Percentiles rank a stretch among this genome's conserved stretches.
phyloP scores from a whole-genome alignment of 2,113 vertebrate genomes.

The Stigmatopora nigra region DNA sequence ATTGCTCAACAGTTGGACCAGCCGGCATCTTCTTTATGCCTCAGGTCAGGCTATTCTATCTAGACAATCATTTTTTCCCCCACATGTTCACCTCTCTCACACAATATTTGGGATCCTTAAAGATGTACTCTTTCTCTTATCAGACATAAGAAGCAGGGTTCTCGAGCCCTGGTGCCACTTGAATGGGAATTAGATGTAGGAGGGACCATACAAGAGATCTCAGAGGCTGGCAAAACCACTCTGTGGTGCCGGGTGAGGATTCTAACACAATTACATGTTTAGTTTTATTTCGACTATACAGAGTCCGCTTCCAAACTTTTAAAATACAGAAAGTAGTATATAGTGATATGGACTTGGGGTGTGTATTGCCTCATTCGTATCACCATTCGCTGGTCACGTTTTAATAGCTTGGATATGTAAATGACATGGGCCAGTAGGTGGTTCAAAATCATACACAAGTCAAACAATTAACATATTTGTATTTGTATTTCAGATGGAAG shows the following conservation, averaged over 20 bases:
- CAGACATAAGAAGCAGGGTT: conserved; percentile 68
- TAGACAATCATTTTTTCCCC: conserved; percentile 6
- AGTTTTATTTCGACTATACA: background rate
- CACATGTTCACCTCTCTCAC: background rate
- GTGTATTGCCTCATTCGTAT: no score
- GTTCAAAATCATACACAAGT: no score
- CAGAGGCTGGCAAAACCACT: conserved; percentile 50
- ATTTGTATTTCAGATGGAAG: conserved; percentile 60
- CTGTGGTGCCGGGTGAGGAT: conserved; percentile 80
- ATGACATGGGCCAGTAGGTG: no score
- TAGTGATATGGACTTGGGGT: no score
- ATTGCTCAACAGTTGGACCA: conserved; percentile 67
- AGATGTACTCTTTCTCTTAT: conserved; percentile 7
- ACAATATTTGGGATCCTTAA: no score
- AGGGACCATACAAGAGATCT: conserved; percentile 57
- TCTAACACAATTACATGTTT: background rate
- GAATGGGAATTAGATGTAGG: conserved; percentile 44
- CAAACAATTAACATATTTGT: background rate
- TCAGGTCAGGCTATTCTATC: conserved; percentile 70
- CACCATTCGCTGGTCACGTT: no score
- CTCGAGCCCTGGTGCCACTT: conserved; percentile 61
- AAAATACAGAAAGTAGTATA: no score
- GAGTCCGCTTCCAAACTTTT: no score
- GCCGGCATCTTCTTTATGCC: conserved; percentile 58
- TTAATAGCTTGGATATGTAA: no score